phyloP scores from a whole-genome alignment of 2,888 invertebrate species.

The Apoderus coryli region DNA sequence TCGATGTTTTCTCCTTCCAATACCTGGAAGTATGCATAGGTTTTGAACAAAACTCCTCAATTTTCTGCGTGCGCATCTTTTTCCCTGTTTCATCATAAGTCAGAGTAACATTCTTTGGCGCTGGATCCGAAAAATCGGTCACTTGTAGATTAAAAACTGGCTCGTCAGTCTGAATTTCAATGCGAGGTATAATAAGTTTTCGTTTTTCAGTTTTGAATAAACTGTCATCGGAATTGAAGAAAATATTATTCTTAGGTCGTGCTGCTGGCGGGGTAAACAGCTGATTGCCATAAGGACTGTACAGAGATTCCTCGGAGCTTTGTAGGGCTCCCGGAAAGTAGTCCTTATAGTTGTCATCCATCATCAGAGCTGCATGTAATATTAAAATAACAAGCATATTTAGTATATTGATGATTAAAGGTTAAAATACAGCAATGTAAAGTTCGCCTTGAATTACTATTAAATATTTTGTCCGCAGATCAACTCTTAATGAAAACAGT shows the following conservation, averaged over 20 bases:
- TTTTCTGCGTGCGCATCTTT: conserved; percentile 24
- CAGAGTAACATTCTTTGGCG: conserved; percentile 33
- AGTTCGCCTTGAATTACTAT: too few relatives aligned
- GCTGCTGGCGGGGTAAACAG: conserved; percentile 29
- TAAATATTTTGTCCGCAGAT: too few relatives aligned
- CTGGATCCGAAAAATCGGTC: conserved; percentile 32
- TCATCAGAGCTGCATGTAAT: conserved; percentile 29
- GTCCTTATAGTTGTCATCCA: conserved; percentile 26
- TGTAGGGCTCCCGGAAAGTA: conserved; percentile 15
- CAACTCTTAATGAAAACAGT: too few relatives aligned
- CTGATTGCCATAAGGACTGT: conserved; percentile 22
- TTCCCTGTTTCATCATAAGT: conserved; percentile 27
- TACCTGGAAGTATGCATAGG: conserved; percentile 18
- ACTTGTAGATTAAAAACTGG: conserved; percentile 31
- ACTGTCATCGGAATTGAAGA: conserved; percentile 32
- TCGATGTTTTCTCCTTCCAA: conserved; percentile 22
- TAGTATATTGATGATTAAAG: too few relatives aligned
- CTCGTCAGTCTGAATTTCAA: conserved; percentile 28
- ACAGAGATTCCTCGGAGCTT: conserved; percentile 29
- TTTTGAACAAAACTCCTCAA: conserved; percentile 19
- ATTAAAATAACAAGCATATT: too few relatives aligned
- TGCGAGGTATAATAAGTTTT: conserved; percentile 29
- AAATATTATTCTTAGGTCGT: conserved; percentile 29
- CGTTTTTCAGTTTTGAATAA: conserved; percentile 29
- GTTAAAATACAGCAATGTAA: too few relatives aligned